Base-by-base conservation (phyloP, 2,888 invertebrate species). In the Gasteruption jaculator region DNA sequence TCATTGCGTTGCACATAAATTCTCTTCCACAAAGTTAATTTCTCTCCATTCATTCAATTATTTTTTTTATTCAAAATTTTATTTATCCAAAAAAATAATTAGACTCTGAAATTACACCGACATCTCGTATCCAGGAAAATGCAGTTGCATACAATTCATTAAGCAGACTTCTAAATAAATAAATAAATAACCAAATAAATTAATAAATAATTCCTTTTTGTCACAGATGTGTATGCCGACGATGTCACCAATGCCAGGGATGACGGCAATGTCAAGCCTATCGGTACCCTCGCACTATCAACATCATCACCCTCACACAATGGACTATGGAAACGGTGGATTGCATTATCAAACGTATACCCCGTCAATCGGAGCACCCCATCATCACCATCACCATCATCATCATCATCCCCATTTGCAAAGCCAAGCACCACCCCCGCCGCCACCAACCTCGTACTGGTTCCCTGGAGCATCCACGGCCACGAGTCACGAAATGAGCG, bases 161-260 rank as follows among this genome's bases (percentile, higher is more conserved):
- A n/a, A n/a, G n/a, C n/a, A n/a, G n/a, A n/a, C n/a, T n/a, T n/a
- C n/a, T n/a, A n/a, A n/a, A n/a, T n/a, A n/a, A n/a, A n/a, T n/a
- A n/a, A n/a, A n/a, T n/a, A 32, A 4, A 10, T 2, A 20, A 20
- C 14, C 6, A 7, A 12, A 25, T 25, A 15, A 16, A 29, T 11
- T 33, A 33, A 22, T 7, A 29, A 20, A 26, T 14, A 37, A 5
- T 10, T 24, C 21, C 34, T 45, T 27, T 41, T 10, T 14, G 11
- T 52, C 46, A 29, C 50, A 65, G 67, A 60, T 61, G 53, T 60
- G 61, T 43, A 53, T 63, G 53, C 56, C 63, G 26, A 50, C 60
- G 20, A 58, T 62, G 53, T 58, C 59, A 18, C 54, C 63, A 32
- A 58, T 61, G 50, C 44, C 57, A 2, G 60, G 57, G 8, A 58